Evolutionary conservation across 1,140 invertebrate species (phyloP), one percentile per base, ranked within the genome.

Genomic region (Megalopta genalis): DNA sequence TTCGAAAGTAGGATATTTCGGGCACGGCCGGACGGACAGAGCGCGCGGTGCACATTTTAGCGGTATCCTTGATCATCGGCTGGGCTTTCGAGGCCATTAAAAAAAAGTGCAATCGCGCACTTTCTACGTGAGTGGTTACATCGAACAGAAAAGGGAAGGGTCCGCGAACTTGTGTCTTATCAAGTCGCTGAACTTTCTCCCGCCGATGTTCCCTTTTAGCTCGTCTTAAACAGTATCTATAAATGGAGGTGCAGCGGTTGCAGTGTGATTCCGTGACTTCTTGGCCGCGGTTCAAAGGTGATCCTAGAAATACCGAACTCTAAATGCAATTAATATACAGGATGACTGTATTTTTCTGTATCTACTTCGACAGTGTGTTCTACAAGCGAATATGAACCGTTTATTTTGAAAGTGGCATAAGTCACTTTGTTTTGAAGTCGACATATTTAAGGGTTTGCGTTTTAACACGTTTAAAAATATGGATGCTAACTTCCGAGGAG

Each of bases 141-240:
- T 6, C 32, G 60, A 64, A 72, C 49, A 7, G 16, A 72, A 72
- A 27, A 63, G 46, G 49, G 59, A 65, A 54, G 60, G 42, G 32
- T 54, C 16, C 14, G 64, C 54, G 54, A 69, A 54, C 12, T 42
- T 70, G 67, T 25, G 57, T 21, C 18, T 70, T 60, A 77, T 70
- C 64, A 62, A 42, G 64, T 57, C 63, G 57, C n/a, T 54, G 18
- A 21, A 67, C 64, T 75, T 75, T 75, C 73, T 75, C 73, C 63
- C 54, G 21, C n/a, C 18, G 37, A 27, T 32, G 46, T 57, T 75
- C 63, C 63, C 65, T 54, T 57, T 67, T 27, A 67, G 12, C 21
- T 8, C 37, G 27, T 10, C 39, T 23, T 12, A 16, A 64, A 4
- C 7, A 10, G 4, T 21, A 46, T 9, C 14, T 14, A 49, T 8